Evolutionary conservation across 2,888 invertebrate genomes (phyloP).

Genomic region (Ommatoiulus sabulosus): DNA sequence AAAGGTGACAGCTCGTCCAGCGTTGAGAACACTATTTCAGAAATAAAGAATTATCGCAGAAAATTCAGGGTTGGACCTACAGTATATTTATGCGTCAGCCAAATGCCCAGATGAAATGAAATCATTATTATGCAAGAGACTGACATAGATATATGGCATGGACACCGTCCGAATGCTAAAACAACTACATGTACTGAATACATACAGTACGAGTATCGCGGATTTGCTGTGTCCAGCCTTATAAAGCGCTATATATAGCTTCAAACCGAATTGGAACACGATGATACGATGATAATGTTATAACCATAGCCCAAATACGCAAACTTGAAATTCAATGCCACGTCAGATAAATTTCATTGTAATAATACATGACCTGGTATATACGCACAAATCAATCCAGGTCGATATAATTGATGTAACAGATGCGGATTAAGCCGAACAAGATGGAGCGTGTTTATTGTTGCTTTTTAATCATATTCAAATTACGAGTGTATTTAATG

Average conservation of each 20-base stretch:
- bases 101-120: not conserved
- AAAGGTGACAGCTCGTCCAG: conserved; percentile 11
- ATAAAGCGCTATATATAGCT: not conserved
- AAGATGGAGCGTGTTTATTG: not conserved
- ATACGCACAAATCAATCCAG: not conserved
- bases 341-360: not conserved
- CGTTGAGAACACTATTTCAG: not conserved
- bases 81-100: not conserved
- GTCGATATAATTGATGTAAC: not conserved
- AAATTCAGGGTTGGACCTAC: not conserved
- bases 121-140: not conserved
- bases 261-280: not conserved
- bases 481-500: not conserved
- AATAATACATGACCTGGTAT: not conserved
- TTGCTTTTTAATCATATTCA: not conserved
- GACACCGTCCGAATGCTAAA: not conserved
- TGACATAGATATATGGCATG: not conserved
- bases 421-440: not conserved
- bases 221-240: not conserved
- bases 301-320: not conserved
- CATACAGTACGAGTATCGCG: not conserved
- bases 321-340: not conserved
- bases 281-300: not conserved
- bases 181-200: not conserved
- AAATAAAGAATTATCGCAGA: conserved; percentile 5